phyloP scores from a whole-genome alignment of 2,113 vertebrate genomes.

The Pterophyllum scalare region DNA sequence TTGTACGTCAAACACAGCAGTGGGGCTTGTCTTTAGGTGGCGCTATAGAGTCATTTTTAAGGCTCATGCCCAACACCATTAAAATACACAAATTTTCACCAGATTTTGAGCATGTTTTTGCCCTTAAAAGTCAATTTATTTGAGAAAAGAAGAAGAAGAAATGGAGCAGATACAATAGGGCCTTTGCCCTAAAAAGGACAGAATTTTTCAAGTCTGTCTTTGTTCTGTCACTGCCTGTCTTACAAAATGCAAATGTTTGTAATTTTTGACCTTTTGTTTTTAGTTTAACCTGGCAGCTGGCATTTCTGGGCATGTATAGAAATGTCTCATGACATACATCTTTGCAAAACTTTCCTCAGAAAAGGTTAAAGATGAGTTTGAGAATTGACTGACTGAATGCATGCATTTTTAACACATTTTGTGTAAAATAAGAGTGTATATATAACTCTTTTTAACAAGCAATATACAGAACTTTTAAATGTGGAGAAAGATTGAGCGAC shows the following conservation, averaged over 20 bases:
- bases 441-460: neutral
- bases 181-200: neutral
- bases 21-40: too few species aligned
- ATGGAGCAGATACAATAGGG: too few species aligned
- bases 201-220: neutral
- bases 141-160: too few species aligned
- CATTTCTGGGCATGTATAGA: constrained; percentile 27
- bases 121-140: too few species aligned
- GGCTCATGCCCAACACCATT: too few species aligned
- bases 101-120: too few species aligned
- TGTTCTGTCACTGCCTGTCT: neutral
- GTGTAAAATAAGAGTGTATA: neutral
- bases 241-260: constrained; percentile 20
- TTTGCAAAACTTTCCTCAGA: neutral
- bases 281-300: constrained; percentile 32
- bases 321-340: neutral
- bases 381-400: neutral
- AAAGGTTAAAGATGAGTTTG: constrained; percentile 9
- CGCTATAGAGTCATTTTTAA: too few species aligned
- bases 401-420: neutral
- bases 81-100: too few species aligned
- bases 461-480: neutral
- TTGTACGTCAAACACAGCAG: too few species aligned
- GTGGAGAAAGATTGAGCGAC: neutral
- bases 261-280: constrained; percentile 45